These are phyloP conservation scores for Tetramorium bicarinatum DNA, from an alignment of 2,888 invertebrate species.

Conservation along the genomic window DNA sequence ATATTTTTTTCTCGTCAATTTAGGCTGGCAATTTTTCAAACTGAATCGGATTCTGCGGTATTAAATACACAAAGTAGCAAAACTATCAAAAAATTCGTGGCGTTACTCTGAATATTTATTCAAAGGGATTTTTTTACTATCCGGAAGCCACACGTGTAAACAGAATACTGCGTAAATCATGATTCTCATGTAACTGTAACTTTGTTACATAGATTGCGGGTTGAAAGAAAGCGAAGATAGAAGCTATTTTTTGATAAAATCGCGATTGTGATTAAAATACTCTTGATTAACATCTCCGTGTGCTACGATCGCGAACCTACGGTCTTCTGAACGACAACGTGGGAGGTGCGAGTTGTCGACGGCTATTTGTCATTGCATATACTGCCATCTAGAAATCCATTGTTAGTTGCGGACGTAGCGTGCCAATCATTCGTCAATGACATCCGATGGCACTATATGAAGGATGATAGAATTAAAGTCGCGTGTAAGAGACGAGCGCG, in stretches of 20 bases:
- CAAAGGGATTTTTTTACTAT: background rate
- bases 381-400: conserved; percentile 13
- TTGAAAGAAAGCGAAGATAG: background rate
- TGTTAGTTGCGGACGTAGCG: conserved; percentile 14
- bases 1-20: background rate
- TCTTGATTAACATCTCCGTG: background rate
- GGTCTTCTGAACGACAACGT: conserved; percentile 24
- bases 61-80: conserved; percentile 5
- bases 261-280: background rate
- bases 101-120: conserved; percentile 18
- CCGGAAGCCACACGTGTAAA: background rate
- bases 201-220: background rate
- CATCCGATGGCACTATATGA: conserved; percentile 24
- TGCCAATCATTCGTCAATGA: conserved; percentile 45
- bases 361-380: conserved; percentile 25
- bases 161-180: background rate
- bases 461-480: conserved; percentile 32
- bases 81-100: conserved; percentile 5
- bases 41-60: background rate
- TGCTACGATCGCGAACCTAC: background rate
- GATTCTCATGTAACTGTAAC: background rate
- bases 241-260: background rate
- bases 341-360: conserved; percentile 22
- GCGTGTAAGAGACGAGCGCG: conserved; percentile 5
- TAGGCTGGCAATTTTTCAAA: background rate